Base-by-base conservation (phyloP, 2,888 invertebrate genomes). In the Conus canariensis region DNA sequence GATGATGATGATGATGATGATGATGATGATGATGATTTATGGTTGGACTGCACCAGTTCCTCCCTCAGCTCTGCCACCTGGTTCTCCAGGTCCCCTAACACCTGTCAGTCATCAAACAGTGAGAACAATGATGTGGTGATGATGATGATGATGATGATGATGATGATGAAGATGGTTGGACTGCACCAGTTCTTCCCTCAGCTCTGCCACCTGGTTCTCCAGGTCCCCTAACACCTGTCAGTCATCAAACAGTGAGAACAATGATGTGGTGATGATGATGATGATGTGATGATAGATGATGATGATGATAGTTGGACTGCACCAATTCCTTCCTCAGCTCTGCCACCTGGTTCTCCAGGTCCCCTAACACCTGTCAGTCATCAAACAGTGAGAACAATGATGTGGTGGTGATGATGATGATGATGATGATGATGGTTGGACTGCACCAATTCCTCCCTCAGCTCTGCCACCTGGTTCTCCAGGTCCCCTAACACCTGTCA, bases 131-230 rank as follows among this genome's bases (percentile, higher is more conserved):
- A 45, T 45, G n/a, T n/a, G n/a, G n/a, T n/a, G 45, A 45, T 4
- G 45, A 45, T 4, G 45, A 45, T 45, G 45, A 45, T 4, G 45
- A 45, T 4, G 45, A 45, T 4, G 30, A 30, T 2, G 30, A n/a
- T 30, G 30, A 30, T 30, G 30, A 30, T 30, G 30, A 30, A n/a
- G n/a, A 30, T 95, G 95, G 90, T 96, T 96, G 19, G 95, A 93
- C 91, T 95, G 95, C 7, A 95, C 94, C 67, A 96, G 92, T 90
- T 96, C 95, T 90, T 96, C 96, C 70, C 95, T 92, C 88, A 95
- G 91, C 45, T 94, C 94, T 80, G 93, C 92, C 58, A 95, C 92
- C 89, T 94, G 93, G 58, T 92, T 89, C 89, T 96, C 95, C 87
- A 94, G 90, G 64, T 64, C 64, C 10, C 45, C 45, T 45, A 45